Conservation (phyloP, 1,140 invertebrate genomes). For the Chlorops oryzae region DNA sequence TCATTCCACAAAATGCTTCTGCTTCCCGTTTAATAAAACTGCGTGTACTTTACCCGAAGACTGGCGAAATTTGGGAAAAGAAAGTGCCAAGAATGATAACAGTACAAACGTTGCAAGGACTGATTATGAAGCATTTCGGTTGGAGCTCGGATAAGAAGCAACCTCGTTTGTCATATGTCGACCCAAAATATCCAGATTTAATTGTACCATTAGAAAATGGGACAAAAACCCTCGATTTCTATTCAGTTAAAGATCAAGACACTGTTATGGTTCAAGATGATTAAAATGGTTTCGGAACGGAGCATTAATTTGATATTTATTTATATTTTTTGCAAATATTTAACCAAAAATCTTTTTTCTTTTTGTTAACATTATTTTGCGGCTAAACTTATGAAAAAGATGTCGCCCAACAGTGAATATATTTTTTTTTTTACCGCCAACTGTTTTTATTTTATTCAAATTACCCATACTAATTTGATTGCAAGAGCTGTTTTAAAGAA, state of each 20-base stretch:
- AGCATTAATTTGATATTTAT: no score
- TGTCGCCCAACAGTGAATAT: no score
- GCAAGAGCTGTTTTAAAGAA: no score
- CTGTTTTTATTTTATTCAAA: no score
- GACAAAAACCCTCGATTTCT: constrained; percentile 73
- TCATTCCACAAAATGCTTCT: constrained; percentile 58
- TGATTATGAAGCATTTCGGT: constrained; percentile 40
- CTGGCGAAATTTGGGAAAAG: constrained; percentile 57
- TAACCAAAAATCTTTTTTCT: no score
- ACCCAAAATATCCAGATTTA: constrained; percentile 56
- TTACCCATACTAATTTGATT: no score
- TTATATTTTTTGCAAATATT: no score
- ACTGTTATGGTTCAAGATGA: constrained; percentile 66
- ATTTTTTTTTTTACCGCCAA: no score
- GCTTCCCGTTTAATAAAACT: constrained; percentile 61
- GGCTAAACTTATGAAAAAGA: no score
- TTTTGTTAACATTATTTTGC: no score
- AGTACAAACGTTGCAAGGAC: constrained; percentile 65
- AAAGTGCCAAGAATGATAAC: constrained; percentile 71
- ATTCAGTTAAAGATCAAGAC: constrained; percentile 78
- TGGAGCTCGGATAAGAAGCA: constrained; percentile 4
- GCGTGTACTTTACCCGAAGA: constrained; percentile 54
- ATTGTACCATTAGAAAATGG: constrained; percentile 73
- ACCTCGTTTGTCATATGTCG: constrained; percentile 51
- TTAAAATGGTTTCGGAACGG: constrained; percentile 49